Evolutionary conservation across 1,140 invertebrate species (phyloP).

Genomic region (Episyrphus balteatus): DNA sequence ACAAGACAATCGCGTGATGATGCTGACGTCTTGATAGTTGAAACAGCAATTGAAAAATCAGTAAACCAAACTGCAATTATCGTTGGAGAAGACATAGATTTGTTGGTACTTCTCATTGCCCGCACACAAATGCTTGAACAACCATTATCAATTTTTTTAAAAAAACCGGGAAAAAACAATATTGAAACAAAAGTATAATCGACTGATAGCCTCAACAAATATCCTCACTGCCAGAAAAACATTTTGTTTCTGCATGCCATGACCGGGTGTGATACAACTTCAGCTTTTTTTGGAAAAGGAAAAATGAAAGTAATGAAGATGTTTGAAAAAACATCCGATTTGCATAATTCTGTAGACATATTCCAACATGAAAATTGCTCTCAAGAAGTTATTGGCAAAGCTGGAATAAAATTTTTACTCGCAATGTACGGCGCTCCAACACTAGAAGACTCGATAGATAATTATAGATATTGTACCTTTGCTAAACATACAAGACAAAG

Average conservation of each 20-base stretch:
- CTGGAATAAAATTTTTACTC: constrained; percentile 20
- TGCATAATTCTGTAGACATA: no score
- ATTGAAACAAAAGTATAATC: constrained; percentile 22
- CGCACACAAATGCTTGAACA: constrained; percentile 9
- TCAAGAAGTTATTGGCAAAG: constrained; percentile 23
- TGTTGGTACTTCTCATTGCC: constrained; percentile 15
- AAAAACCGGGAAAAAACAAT: constrained; percentile 6
- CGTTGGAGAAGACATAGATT: constrained; percentile 20
- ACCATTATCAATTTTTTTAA: background rate
- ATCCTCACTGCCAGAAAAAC: constrained; percentile 21
- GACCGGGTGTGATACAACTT: constrained; percentile 32
- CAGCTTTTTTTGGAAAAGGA: constrained; percentile 27
- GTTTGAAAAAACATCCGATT: constrained; percentile 16
- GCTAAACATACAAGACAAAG: constrained; percentile 24
- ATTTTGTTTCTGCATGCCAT: constrained; percentile 31
- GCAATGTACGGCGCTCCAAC: constrained; percentile 29
- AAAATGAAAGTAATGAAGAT: constrained; percentile 19
- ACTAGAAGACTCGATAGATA: constrained; percentile 22
- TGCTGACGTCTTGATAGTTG: constrained; percentile 13
- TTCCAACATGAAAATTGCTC: no score
- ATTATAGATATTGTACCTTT: constrained; percentile 22
- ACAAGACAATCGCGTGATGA: constrained; percentile 8
- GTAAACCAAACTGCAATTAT: constrained; percentile 10
- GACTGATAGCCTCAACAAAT: constrained; percentile 23
- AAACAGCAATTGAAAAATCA: constrained; percentile 12